Evolutionary conservation across 2,888 invertebrate species (phyloP).

Genomic region (Caenorhabditis parvicauda): DNA sequence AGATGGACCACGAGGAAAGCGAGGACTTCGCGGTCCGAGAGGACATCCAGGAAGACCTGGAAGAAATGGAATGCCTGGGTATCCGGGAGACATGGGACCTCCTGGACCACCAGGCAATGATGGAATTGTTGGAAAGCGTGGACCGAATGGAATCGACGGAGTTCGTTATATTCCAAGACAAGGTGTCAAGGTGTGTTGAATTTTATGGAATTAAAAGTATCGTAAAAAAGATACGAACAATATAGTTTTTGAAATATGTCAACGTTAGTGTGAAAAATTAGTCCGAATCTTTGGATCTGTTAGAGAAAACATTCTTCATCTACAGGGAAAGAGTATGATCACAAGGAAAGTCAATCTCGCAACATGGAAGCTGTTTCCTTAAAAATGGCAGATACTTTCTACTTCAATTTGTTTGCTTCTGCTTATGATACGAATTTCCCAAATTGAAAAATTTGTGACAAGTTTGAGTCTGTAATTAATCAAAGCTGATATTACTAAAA

Average conservation of each 20-base stretch:
- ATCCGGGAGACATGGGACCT: constrained; percentile 26
- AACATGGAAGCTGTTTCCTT: too few species aligned
- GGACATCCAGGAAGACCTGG: constrained; percentile 30
- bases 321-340: too few species aligned
- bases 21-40: constrained; percentile 27
- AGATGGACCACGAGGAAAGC: constrained; percentile 24
- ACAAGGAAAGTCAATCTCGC: too few species aligned
- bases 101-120: constrained; percentile 22
- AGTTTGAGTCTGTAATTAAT: too few species aligned
- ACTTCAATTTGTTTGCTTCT: too few species aligned
- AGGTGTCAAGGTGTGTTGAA: constrained; percentile 17
- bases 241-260: neutral
- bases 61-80: constrained; percentile 23
- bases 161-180: constrained; percentile 22
- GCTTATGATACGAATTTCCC: too few species aligned
- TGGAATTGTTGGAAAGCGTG: constrained; percentile 27
- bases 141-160: constrained; percentile 30
- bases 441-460: too few species aligned
- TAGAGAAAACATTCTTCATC: neutral
- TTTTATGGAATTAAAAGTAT: neutral
- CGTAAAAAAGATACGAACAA: neutral
- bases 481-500: too few species aligned
- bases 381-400: too few species aligned
- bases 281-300: neutral
- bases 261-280: neutral